Conservation (phyloP, 2,113 vertebrate genomes). For the Rhodinocichla rosea region DNA sequence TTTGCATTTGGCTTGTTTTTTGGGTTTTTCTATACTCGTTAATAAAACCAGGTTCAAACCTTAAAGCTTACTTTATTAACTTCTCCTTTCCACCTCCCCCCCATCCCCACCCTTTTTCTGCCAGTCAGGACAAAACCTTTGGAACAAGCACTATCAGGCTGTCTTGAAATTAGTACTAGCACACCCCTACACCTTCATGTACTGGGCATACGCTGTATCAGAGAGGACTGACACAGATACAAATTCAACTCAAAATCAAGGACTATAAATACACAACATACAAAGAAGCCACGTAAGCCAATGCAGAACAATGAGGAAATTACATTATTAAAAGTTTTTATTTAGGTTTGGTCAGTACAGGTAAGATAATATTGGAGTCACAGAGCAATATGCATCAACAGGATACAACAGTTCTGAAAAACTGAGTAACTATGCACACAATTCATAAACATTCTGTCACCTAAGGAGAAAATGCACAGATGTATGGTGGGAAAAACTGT, state of each 20-base stretch:
- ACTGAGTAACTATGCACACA: constrained; percentile 93
- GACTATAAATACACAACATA: background rate
- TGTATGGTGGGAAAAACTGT: constrained; percentile 80
- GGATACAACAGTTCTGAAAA: constrained; percentile 88
- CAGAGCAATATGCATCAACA: constrained; percentile 96
- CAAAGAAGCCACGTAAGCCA: background rate
- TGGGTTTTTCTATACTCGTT: fast-evolving
- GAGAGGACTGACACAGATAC: background rate
- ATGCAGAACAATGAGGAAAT: constrained; percentile 42
- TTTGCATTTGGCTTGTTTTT: background rate
- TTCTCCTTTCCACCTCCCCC: background rate
- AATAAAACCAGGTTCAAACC: background rate
- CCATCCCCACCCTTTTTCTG: background rate
- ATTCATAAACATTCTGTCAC: constrained; percentile 87
- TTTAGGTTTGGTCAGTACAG: constrained; percentile 99
- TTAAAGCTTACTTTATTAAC: background rate
- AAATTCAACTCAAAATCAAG: background rate
- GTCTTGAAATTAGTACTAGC: background rate
- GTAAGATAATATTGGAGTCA: constrained; percentile 95
- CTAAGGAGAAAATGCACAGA: constrained; percentile 88
- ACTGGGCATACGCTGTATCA: background rate
- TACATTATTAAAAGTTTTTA: constrained; percentile 98
- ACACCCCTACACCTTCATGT: background rate
- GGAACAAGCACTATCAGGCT: background rate
- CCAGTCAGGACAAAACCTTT: background rate